Percentiles rank a stretch among this genome's conserved stretches.
phyloP scores from a whole-genome alignment of 30 jellyfish, hydroid and myxozoan species.

The Pelagia noctiluca region DNA sequence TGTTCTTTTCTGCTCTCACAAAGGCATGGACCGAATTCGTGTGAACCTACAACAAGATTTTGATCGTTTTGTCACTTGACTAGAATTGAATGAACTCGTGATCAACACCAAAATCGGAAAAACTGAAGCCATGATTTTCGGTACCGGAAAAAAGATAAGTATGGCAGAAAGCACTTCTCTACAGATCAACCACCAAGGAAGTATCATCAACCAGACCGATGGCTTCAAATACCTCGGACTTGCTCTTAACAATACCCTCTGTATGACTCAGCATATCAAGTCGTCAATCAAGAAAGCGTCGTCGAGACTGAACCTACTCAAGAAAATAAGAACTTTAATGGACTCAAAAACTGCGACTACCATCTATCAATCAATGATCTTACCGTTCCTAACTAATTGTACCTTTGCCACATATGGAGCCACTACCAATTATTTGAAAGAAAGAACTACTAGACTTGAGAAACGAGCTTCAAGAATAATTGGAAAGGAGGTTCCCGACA shows the following conservation, averaged over 20 bases:
- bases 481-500: background rate
- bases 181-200: conserved; percentile 19
- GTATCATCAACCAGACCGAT: conserved; percentile 43
- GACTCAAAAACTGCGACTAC: too few species aligned
- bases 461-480: conserved; percentile 2
- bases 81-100: conserved; percentile 43
- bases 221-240: conserved; percentile 22
- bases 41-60: conserved; percentile 10
- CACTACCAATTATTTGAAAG: conserved; percentile 3
- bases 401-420: conserved; percentile 10
- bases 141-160: conserved; percentile 45
- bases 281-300: too few species aligned
- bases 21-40: conserved; percentile 35
- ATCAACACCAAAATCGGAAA: conserved; percentile 53
- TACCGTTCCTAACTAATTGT: too few species aligned
- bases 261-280: too few species aligned
- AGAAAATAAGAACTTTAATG: too few species aligned
- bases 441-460: too few species aligned
- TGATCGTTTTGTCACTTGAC: conserved; percentile 44
- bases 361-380: too few species aligned
- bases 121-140: conserved; percentile 55
- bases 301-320: conserved; percentile 48
- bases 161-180: conserved; percentile 53
- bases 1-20: conserved; percentile 30
- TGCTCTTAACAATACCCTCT: too few species aligned